Percentiles rank a stretch among this genome's conserved stretches.
Conservation (phyloP, 1,140 invertebrate genomes). For the Subanguina moxae region DNA sequence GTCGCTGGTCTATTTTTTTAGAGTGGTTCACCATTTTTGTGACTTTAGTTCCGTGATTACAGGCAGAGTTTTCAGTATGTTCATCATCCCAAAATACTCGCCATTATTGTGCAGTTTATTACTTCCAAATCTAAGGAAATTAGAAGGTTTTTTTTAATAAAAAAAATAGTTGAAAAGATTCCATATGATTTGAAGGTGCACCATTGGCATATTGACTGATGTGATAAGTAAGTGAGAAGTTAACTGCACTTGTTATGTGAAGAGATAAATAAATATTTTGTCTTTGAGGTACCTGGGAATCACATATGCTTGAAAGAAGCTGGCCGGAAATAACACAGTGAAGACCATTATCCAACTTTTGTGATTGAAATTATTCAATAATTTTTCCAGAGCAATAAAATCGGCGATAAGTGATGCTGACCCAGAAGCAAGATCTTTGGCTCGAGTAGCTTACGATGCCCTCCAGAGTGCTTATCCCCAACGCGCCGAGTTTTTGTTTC, state of each 20-base stretch:
- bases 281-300: conserved; percentile 72
- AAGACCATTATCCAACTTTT: too few relatives aligned
- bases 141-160: conserved; percentile 71
- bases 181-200: too few relatives aligned
- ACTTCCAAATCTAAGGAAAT: conserved; percentile 86
- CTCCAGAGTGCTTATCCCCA: conserved; percentile 85
- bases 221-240: too few relatives aligned
- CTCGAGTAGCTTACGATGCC: conserved; percentile 73
- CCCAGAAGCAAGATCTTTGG: conserved; percentile 70
- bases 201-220: too few relatives aligned
- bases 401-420: conserved; percentile 87
- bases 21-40: too few relatives aligned
- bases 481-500: conserved; percentile 77
- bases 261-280: too few relatives aligned
- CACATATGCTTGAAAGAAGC: conserved; percentile 76
- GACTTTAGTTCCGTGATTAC: too few relatives aligned
- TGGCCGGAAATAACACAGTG: conserved; percentile 69
- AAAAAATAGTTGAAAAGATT: neutral
- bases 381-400: conserved; percentile 70
- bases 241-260: too few relatives aligned
- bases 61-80: conserved; percentile 5
- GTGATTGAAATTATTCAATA: too few relatives aligned
- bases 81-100: conserved; percentile 66
- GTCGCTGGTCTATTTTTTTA: too few relatives aligned
- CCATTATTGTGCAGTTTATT: conserved; percentile 76